Evolutionary conservation across 2,797 vertebrate species (phyloP).

Genomic region (Lepus townsendii): DNA sequence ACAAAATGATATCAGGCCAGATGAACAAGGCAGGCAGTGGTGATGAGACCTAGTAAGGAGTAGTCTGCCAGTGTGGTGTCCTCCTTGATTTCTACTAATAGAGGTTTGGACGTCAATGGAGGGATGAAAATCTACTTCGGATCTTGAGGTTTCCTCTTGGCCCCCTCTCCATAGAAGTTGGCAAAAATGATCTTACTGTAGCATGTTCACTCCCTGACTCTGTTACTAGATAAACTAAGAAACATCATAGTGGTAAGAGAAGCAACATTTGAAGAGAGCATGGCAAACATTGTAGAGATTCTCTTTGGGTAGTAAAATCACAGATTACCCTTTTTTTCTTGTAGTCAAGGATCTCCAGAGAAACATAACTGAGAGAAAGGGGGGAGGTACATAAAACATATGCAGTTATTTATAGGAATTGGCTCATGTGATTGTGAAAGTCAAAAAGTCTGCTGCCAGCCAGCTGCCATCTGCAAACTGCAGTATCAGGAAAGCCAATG

Average conservation of each 20-base stretch:
- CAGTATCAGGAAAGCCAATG: background rate
- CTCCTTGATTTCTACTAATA: background rate
- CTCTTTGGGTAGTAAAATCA: background rate
- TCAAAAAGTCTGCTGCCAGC: no score
- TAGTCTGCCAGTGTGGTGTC: no score
- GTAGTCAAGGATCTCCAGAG: background rate
- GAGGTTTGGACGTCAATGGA: background rate
- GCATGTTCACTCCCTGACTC: background rate
- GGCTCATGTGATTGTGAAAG: background rate
- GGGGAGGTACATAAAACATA: no score
- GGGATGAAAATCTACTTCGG: background rate
- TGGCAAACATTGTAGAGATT: background rate
- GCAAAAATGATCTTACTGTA: background rate
- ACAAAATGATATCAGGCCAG: background rate
- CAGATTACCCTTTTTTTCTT: background rate
- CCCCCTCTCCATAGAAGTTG: background rate
- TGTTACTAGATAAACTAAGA: background rate
- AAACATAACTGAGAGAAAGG: background rate
- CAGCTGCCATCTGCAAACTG: background rate
- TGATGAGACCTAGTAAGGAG: rapidly evolving
- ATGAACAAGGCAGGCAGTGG: background rate
- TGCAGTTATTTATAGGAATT: background rate
- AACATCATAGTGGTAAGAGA: background rate
- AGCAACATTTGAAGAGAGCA: background rate
- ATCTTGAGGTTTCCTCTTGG: no score